A percentile compares a stretch with the other conserved stretches of the same genome.
Conservation (phyloP, 2,113 vertebrate genomes). For the Elachura formosa region DNA sequence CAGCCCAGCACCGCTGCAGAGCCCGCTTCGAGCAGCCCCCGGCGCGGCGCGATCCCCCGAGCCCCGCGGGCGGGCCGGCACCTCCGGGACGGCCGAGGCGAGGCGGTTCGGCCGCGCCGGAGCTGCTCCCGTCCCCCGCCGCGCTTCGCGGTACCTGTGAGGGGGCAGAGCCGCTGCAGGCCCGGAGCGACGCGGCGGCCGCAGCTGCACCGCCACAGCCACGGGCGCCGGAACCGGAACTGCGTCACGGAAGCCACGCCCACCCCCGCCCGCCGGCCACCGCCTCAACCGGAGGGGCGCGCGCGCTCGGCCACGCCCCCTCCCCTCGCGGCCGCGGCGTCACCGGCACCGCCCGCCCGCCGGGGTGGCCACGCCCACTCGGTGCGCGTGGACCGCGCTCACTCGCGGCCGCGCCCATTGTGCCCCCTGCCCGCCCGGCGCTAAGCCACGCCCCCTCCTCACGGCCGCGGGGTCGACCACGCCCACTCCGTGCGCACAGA, state of each 20-base stretch:
- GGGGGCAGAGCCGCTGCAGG: no score
- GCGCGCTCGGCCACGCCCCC: background rate
- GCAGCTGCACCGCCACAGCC: no score
- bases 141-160: no score
- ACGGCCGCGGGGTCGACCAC: no score
- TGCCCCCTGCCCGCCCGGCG: no score
- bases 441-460: no score
- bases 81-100: background rate
- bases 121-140: no score
- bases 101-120: no score
- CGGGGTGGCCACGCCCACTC: accelerated
- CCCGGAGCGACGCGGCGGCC: no score
- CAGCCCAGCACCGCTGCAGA: background rate
- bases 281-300: background rate
- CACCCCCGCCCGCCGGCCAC: background rate
- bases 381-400: accelerated
- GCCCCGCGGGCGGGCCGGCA: background rate
- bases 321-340: accelerated
- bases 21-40: background rate
- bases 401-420: accelerated
- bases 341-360: background rate
- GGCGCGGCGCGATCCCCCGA: background rate
- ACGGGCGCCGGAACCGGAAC: background rate
- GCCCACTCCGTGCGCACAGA: no score
- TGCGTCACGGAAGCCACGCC: background rate